Evolutionary conservation across 2,888 invertebrate species (phyloP).

Genomic region (Drosophila leonis): DNA sequence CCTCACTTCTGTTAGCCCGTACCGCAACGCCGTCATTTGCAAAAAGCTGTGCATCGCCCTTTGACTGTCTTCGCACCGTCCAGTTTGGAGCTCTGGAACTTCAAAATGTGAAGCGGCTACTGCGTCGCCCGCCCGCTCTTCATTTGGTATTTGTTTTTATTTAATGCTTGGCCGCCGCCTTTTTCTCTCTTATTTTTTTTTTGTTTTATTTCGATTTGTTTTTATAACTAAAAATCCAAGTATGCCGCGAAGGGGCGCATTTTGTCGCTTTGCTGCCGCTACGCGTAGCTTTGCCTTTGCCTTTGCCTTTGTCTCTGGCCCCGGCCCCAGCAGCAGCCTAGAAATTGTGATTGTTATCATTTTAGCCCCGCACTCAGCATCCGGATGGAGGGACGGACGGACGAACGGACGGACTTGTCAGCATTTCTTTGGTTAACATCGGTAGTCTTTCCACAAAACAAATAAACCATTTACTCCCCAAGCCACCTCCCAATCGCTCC

Average conservation of each 20-base stretch:
- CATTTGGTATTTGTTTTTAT: slow-evolving; percentile 57
- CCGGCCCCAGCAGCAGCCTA: not conserved
- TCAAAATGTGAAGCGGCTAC: slow-evolving; percentile 34
- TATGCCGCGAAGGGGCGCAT: slow-evolving; percentile 20
- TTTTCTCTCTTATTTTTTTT: not conserved
- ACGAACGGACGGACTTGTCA: slow-evolving; percentile 21
- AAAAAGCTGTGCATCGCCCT: slow-evolving; percentile 58
- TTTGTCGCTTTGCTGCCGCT: slow-evolving; percentile 10
- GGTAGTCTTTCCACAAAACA: not conserved
- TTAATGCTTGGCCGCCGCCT: slow-evolving; percentile 42
- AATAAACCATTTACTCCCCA: slow-evolving; percentile 10
- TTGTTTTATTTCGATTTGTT: slow-evolving; percentile 36
- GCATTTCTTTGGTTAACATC: slow-evolving; percentile 9
- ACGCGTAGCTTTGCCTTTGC: not conserved
- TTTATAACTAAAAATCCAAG: slow-evolving; percentile 29
- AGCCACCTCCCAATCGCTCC: too few relatives aligned
- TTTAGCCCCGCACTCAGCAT: slow-evolving; percentile 20
- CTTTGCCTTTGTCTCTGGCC: slow-evolving; percentile 3
- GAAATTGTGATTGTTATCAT: slow-evolving; percentile 37
- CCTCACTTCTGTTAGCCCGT: not conserved
- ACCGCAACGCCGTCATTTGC: slow-evolving; percentile 12
- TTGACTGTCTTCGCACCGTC: slow-evolving; percentile 59
- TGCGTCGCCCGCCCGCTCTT: not conserved
- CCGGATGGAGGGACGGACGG: slow-evolving; percentile 2
- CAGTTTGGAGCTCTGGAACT: slow-evolving; percentile 46